Base-by-base conservation (phyloP, 2,888 invertebrate genomes). In the Proisotoma minuta region DNA sequence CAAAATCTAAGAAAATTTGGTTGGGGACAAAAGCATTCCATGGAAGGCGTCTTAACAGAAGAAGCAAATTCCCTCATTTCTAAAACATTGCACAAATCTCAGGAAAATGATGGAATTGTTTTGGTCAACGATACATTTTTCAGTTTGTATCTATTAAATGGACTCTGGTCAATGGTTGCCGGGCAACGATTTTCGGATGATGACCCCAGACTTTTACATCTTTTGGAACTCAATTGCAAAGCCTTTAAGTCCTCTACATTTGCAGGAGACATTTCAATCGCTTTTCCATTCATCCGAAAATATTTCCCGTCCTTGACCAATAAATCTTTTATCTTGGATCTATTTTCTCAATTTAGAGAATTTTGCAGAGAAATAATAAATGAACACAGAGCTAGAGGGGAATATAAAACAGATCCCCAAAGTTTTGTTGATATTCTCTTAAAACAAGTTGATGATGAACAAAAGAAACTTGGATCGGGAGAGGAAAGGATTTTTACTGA, bases 1-100 rank as follows among this genome's bases (percentile, higher is more conserved):
- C 52, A 67, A 34, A 64, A 66, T 23, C 58, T 66, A 3, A 59
- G 68, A 54, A 68, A 63, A 43, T 65, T 72, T 8, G 70, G 71
- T 1, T 56, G 59, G 15, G 66, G 63, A 2, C 60, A 61, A n/a
- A 53, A 48, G 39, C 29, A 49, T 8, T 53, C 56, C 1, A 51
- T 62, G 28, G 61, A 66, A 43, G 23, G 12, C n/a, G n/a, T 59
- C 2, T 64, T 66, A 27, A 12, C 49, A 18, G 62, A 61, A n/a
- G 66, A 63, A 50, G 28, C 65, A 5, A 10, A 26, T 15, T 63
- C 67, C 29, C 22, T 71, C 2, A 53, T 63, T 12, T 3, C 5
- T 3, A 2, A 28, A 18, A 52, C 29, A 3, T 27, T 27, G 20
- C 3, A 22, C 3, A 18, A 52, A 2, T 18, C 24, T 28, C 26